These are phyloP conservation scores for Macrocentrus cingulum DNA, from an alignment of 1,140 invertebrate species.

Conservation along the genomic window DNA sequence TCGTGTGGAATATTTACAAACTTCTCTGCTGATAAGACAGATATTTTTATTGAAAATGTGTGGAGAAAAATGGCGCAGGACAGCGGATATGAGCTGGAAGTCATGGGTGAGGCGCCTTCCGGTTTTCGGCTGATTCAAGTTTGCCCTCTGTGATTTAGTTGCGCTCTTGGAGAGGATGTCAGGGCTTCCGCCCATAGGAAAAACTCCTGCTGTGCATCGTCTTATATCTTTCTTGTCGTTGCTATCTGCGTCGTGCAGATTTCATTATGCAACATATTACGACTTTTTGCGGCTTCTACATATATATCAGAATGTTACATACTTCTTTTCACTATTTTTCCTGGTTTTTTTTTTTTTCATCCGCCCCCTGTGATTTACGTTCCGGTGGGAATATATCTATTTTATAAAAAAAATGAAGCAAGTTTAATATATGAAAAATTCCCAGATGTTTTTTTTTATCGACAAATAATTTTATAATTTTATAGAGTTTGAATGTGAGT, in stretches of 20 bases:
- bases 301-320: neutral
- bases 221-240: neutral
- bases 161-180: neutral
- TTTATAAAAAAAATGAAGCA: too few species aligned
- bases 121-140: constrained; percentile 4
- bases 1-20: too few species aligned
- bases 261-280: constrained; percentile 3
- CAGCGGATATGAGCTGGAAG: too few species aligned
- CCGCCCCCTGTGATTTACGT: too few species aligned
- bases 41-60: too few species aligned
- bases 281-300: neutral
- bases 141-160: neutral
- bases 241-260: neutral
- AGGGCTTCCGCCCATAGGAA: neutral
- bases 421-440: too few species aligned
- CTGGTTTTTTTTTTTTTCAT: neutral
- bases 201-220: neutral
- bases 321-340: neutral
- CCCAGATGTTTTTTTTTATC: too few species aligned
- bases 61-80: too few species aligned
- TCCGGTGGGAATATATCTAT: too few species aligned
- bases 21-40: too few species aligned
- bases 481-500: too few species aligned
- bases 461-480: too few species aligned
- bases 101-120: constrained; percentile 6